Percentiles rank a stretch among this genome's conserved stretches.
phyloP scores from a whole-genome alignment of 1,140 invertebrate species.

The Cherax quadricarinatus region DNA sequence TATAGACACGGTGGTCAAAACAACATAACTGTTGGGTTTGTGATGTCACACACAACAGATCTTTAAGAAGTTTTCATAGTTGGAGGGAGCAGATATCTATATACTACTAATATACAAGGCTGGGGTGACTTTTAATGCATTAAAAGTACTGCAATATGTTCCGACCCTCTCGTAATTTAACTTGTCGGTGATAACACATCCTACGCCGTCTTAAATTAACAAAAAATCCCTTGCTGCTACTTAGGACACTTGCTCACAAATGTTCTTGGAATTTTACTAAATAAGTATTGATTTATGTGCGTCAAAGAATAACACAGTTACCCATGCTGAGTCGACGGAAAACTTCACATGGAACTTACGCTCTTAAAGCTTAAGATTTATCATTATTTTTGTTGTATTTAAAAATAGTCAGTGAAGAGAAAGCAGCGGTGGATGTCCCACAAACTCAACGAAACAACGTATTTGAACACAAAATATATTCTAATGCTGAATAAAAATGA shows the following conservation, averaged over 20 bases:
- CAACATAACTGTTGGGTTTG: background rate
- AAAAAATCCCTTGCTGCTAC: background rate
- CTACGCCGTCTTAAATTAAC: background rate
- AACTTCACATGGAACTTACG: background rate
- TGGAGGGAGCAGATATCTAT: background rate
- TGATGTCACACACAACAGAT: background rate
- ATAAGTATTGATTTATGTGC: background rate
- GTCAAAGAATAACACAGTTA: background rate
- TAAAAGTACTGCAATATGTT: background rate
- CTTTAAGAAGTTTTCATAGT: background rate
- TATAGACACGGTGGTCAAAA: too few relatives aligned
- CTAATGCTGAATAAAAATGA: background rate
- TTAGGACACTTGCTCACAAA: background rate
- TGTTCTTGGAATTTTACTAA: background rate
- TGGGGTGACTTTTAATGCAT: background rate
- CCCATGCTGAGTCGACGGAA: background rate
- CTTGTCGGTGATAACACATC: background rate
- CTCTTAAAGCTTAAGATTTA: background rate
- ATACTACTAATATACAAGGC: background rate
- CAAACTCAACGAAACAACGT: background rate
- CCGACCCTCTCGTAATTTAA: background rate
- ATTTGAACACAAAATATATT: background rate
- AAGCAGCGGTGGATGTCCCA: background rate
- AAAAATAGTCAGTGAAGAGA: background rate
- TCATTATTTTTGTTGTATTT: background rate